Evolutionary conservation across 2,888 invertebrate species (phyloP).

Genomic region (Agrypnus murinus): DNA sequence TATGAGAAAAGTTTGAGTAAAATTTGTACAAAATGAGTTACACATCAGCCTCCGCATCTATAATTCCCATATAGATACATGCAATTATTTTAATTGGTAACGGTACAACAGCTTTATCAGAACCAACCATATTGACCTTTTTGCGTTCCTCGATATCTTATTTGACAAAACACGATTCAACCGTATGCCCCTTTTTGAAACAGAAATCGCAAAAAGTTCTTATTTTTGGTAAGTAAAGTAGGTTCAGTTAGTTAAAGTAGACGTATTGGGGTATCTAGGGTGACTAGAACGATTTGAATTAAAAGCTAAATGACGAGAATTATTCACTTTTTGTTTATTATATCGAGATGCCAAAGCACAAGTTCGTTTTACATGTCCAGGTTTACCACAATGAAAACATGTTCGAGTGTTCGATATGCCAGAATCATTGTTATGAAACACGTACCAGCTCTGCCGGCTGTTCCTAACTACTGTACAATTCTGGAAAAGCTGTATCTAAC

Average conservation of each 20-base stretch:
- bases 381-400: slow-evolving; percentile 42
- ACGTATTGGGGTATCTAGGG: not conserved
- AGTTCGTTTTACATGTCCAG: slow-evolving; percentile 43
- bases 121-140: slow-evolving; percentile 41
- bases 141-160: slow-evolving; percentile 45
- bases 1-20: slow-evolving; percentile 8
- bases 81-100: slow-evolving; percentile 26
- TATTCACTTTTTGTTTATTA: not conserved
- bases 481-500: not conserved
- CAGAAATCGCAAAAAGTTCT: slow-evolving; percentile 38
- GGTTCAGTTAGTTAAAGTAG: not conserved
- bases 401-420: not conserved
- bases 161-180: slow-evolving; percentile 44
- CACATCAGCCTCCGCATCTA: slow-evolving; percentile 43
- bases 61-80: slow-evolving; percentile 35
- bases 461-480: not conserved
- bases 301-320: not conserved
- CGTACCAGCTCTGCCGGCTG: not conserved
- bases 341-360: slow-evolving; percentile 19
- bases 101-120: slow-evolving; percentile 18
- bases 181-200: slow-evolving; percentile 45
- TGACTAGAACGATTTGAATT: not conserved
- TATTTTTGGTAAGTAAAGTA: not conserved
- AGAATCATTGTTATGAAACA: not conserved
- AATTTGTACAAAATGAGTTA: slow-evolving; percentile 42